A percentile compares a stretch with the other conserved stretches of the same genome.
Evolutionary conservation across 2,113 vertebrate species (phyloP).

Genomic region (Percina caprodes): DNA sequence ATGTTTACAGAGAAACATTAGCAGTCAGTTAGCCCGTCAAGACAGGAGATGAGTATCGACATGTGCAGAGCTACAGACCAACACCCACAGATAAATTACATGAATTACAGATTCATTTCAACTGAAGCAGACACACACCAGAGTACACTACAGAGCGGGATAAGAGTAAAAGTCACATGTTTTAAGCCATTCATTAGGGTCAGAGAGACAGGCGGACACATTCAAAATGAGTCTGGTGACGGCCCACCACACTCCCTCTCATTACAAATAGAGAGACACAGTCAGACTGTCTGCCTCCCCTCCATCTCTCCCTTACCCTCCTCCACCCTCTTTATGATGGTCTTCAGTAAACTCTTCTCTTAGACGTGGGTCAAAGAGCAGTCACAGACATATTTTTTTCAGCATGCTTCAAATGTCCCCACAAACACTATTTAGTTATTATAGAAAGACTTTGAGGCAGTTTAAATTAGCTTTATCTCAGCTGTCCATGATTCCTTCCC

Average conservation of each 20-base stretch:
- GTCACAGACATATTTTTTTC: slow-evolving; percentile 16
- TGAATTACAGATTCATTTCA: slow-evolving; percentile 19
- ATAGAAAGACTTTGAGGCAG: slow-evolving; percentile 1
- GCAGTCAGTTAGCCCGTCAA: slow-evolving; percentile 70
- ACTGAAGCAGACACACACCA: slow-evolving; percentile 25
- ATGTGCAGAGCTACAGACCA: slow-evolving; percentile 51
- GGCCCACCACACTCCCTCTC: slow-evolving; percentile 74
- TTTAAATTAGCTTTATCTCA: slow-evolving; percentile 33
- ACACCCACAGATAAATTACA: slow-evolving; percentile 24
- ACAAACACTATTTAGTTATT: slow-evolving; percentile 5
- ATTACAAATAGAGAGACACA: slow-evolving; percentile 77
- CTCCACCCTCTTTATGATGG: slow-evolving; percentile 60
- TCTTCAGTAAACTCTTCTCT: slow-evolving; percentile 57
- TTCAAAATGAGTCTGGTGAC: slow-evolving; percentile 49
- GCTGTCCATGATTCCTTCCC: slow-evolving; percentile 1
- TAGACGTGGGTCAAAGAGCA: slow-evolving; percentile 29
- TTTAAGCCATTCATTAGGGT: slow-evolving; percentile 61
- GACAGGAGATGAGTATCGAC: slow-evolving; percentile 75
- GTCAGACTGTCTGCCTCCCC: slow-evolving; percentile 76
- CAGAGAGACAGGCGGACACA: slow-evolving; percentile 35
- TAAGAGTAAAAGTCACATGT: slow-evolving; percentile 43
- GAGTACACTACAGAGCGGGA: background rate
- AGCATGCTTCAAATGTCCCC: background rate
- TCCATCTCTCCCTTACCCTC: slow-evolving; percentile 58
- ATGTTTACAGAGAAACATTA: slow-evolving; percentile 79